Evolutionary conservation across 2,113 vertebrate species (phyloP).

Genomic region (Mirounga angustirostris): DNA sequence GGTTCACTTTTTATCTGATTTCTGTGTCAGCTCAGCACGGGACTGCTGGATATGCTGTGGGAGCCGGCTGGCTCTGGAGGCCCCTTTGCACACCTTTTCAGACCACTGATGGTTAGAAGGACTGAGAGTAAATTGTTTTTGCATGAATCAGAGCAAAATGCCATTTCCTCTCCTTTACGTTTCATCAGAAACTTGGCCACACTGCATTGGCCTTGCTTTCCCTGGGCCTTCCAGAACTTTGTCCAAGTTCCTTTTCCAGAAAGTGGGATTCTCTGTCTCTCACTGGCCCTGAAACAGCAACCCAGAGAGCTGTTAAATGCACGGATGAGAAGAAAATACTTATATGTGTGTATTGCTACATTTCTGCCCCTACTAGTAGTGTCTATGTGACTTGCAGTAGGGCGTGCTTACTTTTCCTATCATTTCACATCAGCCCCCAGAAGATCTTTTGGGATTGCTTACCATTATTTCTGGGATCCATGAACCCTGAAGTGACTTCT

Average conservation of each 20-base stretch:
- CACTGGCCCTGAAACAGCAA: not conserved
- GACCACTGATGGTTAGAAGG: conserved; percentile 76
- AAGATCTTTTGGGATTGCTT: not conserved
- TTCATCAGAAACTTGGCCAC: conserved; percentile 34
- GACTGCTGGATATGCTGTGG: conserved; percentile 36
- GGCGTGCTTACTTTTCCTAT: not conserved
- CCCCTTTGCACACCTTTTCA: conserved; percentile 68
- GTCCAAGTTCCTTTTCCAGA: conserved; percentile 49
- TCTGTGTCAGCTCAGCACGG: conserved; percentile 70
- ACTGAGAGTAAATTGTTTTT: conserved; percentile 71
- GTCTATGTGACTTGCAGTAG: not conserved
- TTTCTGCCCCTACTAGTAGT: not conserved
- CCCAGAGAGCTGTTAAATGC: not conserved
- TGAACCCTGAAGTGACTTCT: not conserved
- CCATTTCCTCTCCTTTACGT: conserved; percentile 70
- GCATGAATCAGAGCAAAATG: conserved; percentile 47
- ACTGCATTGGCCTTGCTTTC: conserved; percentile 41
- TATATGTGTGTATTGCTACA: not conserved
- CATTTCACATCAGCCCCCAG: not conserved
- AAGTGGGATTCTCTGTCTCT: conserved; percentile 23
- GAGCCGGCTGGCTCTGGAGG: conserved; percentile 61
- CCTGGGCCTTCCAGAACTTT: conserved; percentile 19
- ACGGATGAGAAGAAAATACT: not conserved
- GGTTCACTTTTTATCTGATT: conserved; percentile 87
- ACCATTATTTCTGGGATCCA: not conserved